Conservation (phyloP, 2,888 invertebrate genomes). For the Tetheella fluctuosa region DNA sequence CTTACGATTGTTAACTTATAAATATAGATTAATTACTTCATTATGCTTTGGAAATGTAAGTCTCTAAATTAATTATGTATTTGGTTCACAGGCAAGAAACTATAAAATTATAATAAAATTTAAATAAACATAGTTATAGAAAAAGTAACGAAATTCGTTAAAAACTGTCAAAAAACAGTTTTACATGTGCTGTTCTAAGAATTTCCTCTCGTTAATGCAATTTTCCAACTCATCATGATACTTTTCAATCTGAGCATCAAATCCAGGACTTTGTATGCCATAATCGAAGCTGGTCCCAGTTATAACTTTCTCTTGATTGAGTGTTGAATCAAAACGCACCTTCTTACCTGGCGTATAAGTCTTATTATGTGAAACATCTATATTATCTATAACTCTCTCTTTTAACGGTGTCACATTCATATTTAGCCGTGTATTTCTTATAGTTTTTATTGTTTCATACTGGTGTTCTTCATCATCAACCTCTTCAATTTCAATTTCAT, state of each 20-base stretch:
- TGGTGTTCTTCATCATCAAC: conserved; percentile 66
- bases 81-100: background rate
- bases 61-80: background rate
- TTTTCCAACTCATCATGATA: conserved; percentile 81
- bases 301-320: conserved; percentile 77
- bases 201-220: conserved; percentile 79
- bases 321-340: conserved; percentile 77
- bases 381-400: conserved; percentile 56
- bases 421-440: conserved; percentile 71
- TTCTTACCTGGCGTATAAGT: conserved; percentile 73
- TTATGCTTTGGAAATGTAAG: background rate
- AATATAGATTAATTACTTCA: background rate
- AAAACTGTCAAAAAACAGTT: conserved; percentile 17
- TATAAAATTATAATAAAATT: background rate
- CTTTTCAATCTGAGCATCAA: conserved; percentile 76
- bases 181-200: conserved; percentile 76
- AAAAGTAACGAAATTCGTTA: background rate
- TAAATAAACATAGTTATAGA: no score
- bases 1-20: background rate
- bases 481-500: conserved; percentile 77
- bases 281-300: conserved; percentile 79
- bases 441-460: conserved; percentile 75
- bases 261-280: conserved; percentile 73
- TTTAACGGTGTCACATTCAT: conserved; percentile 75
- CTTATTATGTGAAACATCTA: conserved; percentile 60